These are phyloP conservation scores for Ips typographus DNA, from an alignment of 1,140 invertebrate species.

Conservation along the genomic window DNA sequence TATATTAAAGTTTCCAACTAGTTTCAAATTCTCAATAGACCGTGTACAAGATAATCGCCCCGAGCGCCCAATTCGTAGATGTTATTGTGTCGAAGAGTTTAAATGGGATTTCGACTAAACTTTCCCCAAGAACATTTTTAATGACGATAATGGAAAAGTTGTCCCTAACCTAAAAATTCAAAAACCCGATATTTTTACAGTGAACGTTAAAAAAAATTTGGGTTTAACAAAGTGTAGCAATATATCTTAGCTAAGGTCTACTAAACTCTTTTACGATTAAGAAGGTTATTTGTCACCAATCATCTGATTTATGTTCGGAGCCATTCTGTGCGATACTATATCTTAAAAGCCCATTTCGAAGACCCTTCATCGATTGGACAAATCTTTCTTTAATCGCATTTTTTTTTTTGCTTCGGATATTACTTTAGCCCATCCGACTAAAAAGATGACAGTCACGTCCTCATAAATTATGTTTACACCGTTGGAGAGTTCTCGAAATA, in stretches of 20 bases:
- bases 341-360: conserved; percentile 14
- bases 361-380: conserved; percentile 15
- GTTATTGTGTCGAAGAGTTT: background rate
- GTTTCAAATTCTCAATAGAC: conserved; percentile 15
- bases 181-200: background rate
- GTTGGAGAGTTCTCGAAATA: too few species aligned
- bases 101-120: conserved; percentile 4
- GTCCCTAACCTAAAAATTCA: background rate
- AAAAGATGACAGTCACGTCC: background rate
- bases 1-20: conserved; percentile 15
- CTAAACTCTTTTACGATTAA: conserved; percentile 15
- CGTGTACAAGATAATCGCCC: conserved; percentile 8
- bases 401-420: background rate
- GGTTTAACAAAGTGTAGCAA: background rate
- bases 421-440: background rate
- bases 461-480: too few species aligned
- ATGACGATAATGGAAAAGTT: conserved; percentile 1
- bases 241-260: conserved; percentile 1
- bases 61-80: background rate
- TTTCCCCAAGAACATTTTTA: background rate
- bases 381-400: conserved; percentile 22
- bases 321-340: conserved; percentile 8
- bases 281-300: conserved; percentile 30
- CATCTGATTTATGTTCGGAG: conserved; percentile 24
- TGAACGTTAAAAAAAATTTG: background rate